Percentiles rank a stretch among this genome's conserved stretches.
Evolutionary conservation across 2,888 invertebrate species (phyloP).

Genomic region (Fissipunctia ypsillon): DNA sequence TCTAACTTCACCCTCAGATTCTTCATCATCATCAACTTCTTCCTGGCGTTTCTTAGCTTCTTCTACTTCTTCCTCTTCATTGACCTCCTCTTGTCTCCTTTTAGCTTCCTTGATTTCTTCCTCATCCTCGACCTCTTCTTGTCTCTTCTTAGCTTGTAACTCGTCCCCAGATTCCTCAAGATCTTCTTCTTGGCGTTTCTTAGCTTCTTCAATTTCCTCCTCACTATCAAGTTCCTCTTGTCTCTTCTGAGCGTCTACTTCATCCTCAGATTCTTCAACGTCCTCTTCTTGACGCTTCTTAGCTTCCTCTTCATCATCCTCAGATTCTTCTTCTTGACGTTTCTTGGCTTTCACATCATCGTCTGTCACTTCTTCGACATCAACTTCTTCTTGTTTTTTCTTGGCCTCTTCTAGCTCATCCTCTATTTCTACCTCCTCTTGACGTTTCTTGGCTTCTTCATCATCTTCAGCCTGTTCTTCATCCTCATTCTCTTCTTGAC

Average conservation of each 20-base stretch:
- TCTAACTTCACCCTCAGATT: constrained; percentile 18
- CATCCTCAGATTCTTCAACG: constrained; percentile 30
- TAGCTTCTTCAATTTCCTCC: constrained; percentile 16
- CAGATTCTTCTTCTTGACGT: constrained; percentile 35
- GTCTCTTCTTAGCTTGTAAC: constrained; percentile 31
- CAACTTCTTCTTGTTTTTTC: constrained; percentile 26
- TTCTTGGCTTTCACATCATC: constrained; percentile 26
- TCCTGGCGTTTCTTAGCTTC: constrained; percentile 36
- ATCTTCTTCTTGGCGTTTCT: constrained; percentile 39
- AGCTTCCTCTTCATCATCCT: constrained; percentile 37
- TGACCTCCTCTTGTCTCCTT: constrained; percentile 36
- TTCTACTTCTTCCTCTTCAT: constrained; percentile 27
- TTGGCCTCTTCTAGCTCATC: constrained; percentile 36
- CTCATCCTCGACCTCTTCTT: constrained; percentile 32
- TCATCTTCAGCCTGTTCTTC: constrained; percentile 51
- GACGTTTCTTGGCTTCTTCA: constrained; percentile 36
- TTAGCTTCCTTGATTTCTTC: constrained; percentile 22
- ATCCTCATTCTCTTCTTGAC: constrained; percentile 56
- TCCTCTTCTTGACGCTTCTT: constrained; percentile 43
- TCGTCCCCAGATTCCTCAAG: not conserved
- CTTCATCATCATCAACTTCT: not conserved
- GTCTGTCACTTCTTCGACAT: constrained; percentile 52
- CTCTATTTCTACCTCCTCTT: constrained; percentile 56
- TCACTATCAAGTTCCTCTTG: constrained; percentile 25
- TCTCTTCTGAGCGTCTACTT: constrained; percentile 14